phyloP scores from a whole-genome alignment of 2,113 vertebrate genomes.

The Sturnus vulgaris region DNA sequence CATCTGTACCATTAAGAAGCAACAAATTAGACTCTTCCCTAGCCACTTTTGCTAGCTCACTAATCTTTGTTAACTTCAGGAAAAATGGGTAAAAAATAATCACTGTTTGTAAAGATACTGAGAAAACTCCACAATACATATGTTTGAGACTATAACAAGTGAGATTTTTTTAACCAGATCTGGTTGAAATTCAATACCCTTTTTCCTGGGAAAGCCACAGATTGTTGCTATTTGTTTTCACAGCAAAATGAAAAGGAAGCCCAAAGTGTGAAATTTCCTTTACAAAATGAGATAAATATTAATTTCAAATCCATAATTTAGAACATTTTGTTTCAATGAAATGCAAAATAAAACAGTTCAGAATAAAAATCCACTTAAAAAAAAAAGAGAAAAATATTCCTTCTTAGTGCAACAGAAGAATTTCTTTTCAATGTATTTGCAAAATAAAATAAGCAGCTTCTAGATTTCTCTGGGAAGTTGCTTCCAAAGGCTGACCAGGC shows the following conservation, averaged over 20 bases:
- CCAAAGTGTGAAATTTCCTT: background rate
- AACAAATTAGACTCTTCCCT: slow-evolving; percentile 13
- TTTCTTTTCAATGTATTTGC: background rate
- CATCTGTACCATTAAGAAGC: slow-evolving; percentile 20
- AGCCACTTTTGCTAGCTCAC: background rate
- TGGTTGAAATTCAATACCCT: background rate
- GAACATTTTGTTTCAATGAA: background rate
- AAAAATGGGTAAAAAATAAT: background rate
- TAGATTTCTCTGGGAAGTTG: background rate
- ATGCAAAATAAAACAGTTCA: background rate
- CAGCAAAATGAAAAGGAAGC: background rate
- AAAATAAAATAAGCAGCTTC: background rate
- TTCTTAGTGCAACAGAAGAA: background rate
- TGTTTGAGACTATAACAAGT: background rate
- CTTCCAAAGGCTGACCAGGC: background rate
- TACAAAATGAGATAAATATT: background rate
- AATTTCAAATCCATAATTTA: background rate
- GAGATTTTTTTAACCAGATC: background rate
- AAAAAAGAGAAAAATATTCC: background rate
- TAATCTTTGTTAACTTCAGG: slow-evolving; percentile 4
- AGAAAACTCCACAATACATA: background rate
- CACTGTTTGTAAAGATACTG: background rate
- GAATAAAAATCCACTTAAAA: background rate
- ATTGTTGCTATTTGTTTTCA: background rate
- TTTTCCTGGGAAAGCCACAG: background rate